Conservation (phyloP, 1,140 invertebrate species). For the Tenebrio molitor region DNA sequence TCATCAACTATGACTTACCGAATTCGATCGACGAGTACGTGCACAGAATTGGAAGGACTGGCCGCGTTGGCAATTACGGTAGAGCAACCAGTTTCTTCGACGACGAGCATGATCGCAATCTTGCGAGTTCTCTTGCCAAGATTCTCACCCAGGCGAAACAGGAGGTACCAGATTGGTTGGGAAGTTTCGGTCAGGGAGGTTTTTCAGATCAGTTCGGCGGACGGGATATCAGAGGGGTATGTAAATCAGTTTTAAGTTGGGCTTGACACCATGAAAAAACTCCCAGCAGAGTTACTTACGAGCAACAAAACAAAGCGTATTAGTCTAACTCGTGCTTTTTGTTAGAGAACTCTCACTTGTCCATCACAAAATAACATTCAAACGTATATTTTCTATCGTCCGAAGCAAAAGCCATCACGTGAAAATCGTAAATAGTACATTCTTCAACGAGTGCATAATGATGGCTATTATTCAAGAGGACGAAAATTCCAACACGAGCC, state of each 20-base stretch:
- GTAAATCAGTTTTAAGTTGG: background rate
- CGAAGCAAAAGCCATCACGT: too few relatives aligned
- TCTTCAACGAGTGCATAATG: too few relatives aligned
- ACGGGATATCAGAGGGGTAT: slow-evolving; percentile 68
- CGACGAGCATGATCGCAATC: slow-evolving; percentile 69
- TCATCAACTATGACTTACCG: slow-evolving; percentile 95
- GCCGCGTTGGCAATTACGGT: slow-evolving; percentile 92
- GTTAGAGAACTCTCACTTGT: too few relatives aligned
- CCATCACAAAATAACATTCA: too few relatives aligned
- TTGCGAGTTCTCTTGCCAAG: slow-evolving; percentile 78
- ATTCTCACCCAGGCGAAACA: slow-evolving; percentile 79
- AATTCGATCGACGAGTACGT: slow-evolving; percentile 93
- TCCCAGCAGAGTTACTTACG: too few relatives aligned
- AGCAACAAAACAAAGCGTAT: too few relatives aligned
- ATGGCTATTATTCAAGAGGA: too few relatives aligned
- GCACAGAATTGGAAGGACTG: slow-evolving; percentile 95
- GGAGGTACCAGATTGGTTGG: slow-evolving; percentile 75
- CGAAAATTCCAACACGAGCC: too few relatives aligned
- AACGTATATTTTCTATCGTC: too few relatives aligned
- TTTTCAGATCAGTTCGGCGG: slow-evolving; percentile 68
- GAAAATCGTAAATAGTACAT: too few relatives aligned
- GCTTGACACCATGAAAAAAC: too few relatives aligned
- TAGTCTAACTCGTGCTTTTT: too few relatives aligned
- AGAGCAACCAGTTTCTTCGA: slow-evolving; percentile 92
- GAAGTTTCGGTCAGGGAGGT: slow-evolving; percentile 64